A percentile compares a stretch with the other conserved stretches of the same genome.
These are phyloP conservation scores for Phoenicopterus ruber DNA, from an alignment of 2,113 vertebrate genomes.

Conservation along the genomic window DNA sequence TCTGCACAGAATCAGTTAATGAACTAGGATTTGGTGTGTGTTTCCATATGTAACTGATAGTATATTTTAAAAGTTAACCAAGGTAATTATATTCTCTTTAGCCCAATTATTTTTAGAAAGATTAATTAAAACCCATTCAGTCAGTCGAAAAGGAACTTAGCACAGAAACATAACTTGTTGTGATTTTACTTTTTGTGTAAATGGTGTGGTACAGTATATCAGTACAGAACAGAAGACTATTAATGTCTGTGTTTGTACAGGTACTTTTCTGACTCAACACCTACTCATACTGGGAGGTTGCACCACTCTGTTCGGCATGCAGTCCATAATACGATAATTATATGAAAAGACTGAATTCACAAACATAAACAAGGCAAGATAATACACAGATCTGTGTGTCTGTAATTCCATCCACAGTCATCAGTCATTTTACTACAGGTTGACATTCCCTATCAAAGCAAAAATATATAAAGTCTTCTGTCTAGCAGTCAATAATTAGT, in stretches of 20 bases:
- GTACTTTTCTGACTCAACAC: not conserved
- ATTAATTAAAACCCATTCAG: not conserved
- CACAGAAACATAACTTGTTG: not conserved
- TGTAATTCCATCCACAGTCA: not conserved
- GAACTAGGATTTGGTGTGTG: not conserved
- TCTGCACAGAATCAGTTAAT: not conserved
- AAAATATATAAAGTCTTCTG: not conserved
- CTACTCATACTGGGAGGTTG: not conserved
- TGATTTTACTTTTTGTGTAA: not conserved
- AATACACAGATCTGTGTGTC: not conserved
- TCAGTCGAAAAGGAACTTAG: not conserved
- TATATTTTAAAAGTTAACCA: not conserved
- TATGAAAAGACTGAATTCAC: not conserved
- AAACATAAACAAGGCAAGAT: not conserved
- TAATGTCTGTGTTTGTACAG: not conserved
- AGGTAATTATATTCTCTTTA: not conserved
- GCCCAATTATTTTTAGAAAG: not conserved
- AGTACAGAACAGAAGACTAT: not conserved
- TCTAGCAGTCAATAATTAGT: not conserved
- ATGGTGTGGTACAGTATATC: accelerated
- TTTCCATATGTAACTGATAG: not conserved
- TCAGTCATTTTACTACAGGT: not conserved
- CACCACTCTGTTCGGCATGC: not conserved
- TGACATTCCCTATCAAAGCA: not conserved
- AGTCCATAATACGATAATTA: not conserved